A percentile compares a stretch with the other conserved stretches of the same genome.
These are phyloP conservation scores for Onychostoma macrolepis DNA, from an alignment of 2,113 vertebrate genomes.

Conservation along the genomic window DNA sequence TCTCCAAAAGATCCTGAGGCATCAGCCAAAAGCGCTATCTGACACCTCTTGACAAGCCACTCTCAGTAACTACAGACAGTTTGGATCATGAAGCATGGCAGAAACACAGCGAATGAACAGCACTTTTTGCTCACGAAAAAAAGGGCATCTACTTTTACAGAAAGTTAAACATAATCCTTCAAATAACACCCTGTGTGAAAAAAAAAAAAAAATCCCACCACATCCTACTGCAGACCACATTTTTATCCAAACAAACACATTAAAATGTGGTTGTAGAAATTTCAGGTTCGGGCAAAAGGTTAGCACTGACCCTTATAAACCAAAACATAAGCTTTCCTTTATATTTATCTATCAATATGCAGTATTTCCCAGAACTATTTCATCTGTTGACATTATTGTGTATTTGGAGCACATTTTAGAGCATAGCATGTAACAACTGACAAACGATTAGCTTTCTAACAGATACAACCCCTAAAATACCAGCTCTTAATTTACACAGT, in stretches of 20 bases:
- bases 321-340: neutral
- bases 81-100: constrained; percentile 32
- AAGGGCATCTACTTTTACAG: constrained; percentile 11
- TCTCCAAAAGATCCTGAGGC: constrained; percentile 39
- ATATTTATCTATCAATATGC: neutral
- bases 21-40: constrained; percentile 55
- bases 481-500: neutral
- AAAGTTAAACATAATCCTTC: constrained; percentile 43
- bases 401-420: neutral
- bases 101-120: neutral
- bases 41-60: constrained; percentile 51
- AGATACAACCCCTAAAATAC: neutral
- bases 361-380: neutral
- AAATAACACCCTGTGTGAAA: constrained; percentile 45
- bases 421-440: neutral
- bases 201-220: constrained; percentile 30
- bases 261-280: constrained; percentile 27
- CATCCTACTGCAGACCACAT: constrained; percentile 46
- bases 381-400: neutral
- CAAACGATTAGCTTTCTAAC: neutral
- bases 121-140: neutral
- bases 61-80: constrained; percentile 34
- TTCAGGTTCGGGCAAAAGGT: neutral
- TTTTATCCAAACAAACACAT: constrained; percentile 35
- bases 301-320: constrained; percentile 14